These are phyloP conservation scores for Xanthia togata DNA, from an alignment of 2,888 invertebrate species.

Conservation along the genomic window DNA sequence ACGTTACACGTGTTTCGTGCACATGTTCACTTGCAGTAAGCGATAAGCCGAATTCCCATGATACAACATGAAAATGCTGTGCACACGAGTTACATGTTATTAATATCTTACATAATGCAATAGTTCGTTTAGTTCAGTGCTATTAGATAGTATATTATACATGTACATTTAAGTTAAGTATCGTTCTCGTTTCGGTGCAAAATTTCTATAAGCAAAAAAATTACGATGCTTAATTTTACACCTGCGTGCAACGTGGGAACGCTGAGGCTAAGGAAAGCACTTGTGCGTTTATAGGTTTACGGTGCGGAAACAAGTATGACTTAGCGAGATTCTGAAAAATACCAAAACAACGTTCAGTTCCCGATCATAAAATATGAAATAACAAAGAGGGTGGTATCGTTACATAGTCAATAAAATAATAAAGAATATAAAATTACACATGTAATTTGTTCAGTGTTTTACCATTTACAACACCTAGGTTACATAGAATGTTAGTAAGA, in stretches of 20 bases:
- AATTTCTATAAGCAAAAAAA: too few relatives aligned
- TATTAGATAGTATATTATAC: not conserved
- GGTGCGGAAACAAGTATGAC: not conserved
- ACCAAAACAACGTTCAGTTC: slow-evolving; percentile 50
- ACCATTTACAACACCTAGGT: slow-evolving; percentile 26
- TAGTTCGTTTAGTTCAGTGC: not conserved
- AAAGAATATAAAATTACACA: slow-evolving; percentile 27
- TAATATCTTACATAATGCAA: not conserved
- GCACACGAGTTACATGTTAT: not conserved
- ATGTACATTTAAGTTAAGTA: not conserved
- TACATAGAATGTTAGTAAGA: slow-evolving; percentile 48
- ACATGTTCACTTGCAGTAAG: not conserved
- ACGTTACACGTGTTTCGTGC: slow-evolving; percentile 14
- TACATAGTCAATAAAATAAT: slow-evolving; percentile 25
- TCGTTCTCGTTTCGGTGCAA: not conserved
- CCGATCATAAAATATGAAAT: slow-evolving; percentile 37
- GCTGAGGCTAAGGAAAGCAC: not conserved
- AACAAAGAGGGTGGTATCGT: slow-evolving; percentile 45
- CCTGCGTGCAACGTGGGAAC: not conserved
- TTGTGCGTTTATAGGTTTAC: not conserved
- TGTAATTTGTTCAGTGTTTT: slow-evolving; percentile 42
- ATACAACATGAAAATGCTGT: not conserved
- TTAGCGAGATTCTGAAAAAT: slow-evolving; percentile 25
- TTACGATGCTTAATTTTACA: not conserved
- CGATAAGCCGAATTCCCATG: not conserved